Evolutionary conservation across 2,113 vertebrate genomes (phyloP).

Genomic region (Philantomba maxwellii): DNA sequence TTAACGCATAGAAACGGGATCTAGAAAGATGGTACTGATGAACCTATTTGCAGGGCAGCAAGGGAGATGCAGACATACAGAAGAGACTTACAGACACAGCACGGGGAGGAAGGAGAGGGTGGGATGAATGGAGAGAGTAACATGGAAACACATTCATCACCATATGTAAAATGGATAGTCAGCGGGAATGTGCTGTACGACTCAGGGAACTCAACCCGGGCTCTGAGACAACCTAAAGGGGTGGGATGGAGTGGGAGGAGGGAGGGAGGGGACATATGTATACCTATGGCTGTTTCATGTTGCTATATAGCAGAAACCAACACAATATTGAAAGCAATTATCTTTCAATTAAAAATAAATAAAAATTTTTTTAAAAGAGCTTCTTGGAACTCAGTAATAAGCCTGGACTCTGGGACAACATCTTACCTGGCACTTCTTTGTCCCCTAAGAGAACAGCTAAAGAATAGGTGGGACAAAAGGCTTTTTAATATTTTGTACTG

Average conservation of each 20-base stretch:
- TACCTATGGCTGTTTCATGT: not conserved
- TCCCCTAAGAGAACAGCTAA: not conserved
- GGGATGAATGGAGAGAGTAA: not conserved
- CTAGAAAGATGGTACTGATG: not conserved
- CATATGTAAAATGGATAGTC: not conserved
- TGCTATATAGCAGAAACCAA: not conserved
- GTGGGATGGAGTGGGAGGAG: not conserved
- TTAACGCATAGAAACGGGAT: not conserved
- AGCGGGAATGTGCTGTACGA: not conserved
- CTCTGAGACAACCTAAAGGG: not conserved
- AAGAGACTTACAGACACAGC: not conserved
- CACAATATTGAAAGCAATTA: not conserved
- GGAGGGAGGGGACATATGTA: not conserved
- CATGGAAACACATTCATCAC: not conserved
- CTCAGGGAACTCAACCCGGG: not conserved
- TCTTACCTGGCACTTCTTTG: not conserved
- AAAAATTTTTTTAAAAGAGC: not conserved
- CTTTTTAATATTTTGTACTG: not conserved
- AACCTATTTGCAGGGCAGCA: not conserved
- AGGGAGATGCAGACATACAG: not conserved
- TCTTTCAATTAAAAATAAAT: not conserved
- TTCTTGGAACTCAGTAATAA: not conserved
- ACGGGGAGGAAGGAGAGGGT: not conserved
- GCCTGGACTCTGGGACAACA: not conserved
- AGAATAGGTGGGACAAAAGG: not conserved